These are phyloP conservation scores for Tokudaia tokunoshimensis DNA, from an alignment of 2,797 vertebrate species.

Conservation along the genomic window DNA sequence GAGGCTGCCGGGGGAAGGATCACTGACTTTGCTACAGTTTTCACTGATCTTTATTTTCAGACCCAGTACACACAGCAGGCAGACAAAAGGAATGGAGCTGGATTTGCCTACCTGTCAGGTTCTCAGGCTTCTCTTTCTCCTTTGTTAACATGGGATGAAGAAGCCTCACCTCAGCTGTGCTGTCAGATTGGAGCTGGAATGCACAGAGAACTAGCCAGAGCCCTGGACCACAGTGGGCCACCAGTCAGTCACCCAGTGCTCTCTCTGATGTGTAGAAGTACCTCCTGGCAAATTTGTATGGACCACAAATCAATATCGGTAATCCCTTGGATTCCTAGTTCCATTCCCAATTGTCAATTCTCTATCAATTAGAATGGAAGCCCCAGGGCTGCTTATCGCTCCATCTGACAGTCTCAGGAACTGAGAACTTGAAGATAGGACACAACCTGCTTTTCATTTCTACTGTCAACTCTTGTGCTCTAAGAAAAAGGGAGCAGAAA, in stretches of 20 bases:
- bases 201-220: background rate
- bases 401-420: background rate
- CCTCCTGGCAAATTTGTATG: background rate
- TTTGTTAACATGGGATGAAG: background rate
- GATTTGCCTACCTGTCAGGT: background rate
- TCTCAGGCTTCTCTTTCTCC: background rate
- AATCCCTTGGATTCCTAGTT: background rate
- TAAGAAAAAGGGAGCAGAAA: background rate
- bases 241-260: background rate
- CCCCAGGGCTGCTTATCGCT: background rate
- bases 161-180: background rate
- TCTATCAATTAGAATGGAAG: background rate
- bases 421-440: background rate
- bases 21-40: background rate
- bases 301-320: slow-evolving; percentile 18
- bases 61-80: background rate
- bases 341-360: background rate
- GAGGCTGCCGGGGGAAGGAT: too few species aligned
- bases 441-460: background rate
- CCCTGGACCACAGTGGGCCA: background rate
- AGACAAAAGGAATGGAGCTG: background rate
- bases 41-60: background rate
- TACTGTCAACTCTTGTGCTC: background rate
- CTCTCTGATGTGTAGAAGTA: background rate
- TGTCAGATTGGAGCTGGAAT: background rate